Percentiles rank a stretch among this genome's conserved stretches.
Evolutionary conservation across 2,888 invertebrate genomes (phyloP).

Genomic region (Caenorhabditis auriculariae): DNA sequence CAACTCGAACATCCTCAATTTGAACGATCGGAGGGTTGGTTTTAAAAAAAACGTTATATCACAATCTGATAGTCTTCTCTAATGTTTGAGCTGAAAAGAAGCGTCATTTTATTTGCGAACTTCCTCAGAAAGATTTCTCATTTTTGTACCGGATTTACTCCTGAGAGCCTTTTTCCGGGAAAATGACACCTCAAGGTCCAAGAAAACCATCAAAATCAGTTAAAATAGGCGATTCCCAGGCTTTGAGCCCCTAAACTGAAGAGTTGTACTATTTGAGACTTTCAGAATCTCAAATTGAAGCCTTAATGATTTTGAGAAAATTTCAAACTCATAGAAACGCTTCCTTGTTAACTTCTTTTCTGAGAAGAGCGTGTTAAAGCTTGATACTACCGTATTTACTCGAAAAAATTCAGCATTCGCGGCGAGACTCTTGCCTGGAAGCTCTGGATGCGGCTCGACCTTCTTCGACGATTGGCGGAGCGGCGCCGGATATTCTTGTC

Average conservation of each 20-base stretch:
- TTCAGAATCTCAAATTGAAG: not conserved
- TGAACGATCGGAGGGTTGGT: slow-evolving; percentile 37
- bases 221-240: not conserved
- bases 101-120: not conserved
- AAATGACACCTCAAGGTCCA: too few species aligned
- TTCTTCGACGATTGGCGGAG: slow-evolving; percentile 27
- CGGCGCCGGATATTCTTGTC: slow-evolving; percentile 60
- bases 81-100: not conserved
- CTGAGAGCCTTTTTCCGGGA: not conserved
- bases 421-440: slow-evolving; percentile 39
- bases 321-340: not conserved
- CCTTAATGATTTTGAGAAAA: not conserved
- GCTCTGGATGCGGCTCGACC: slow-evolving; percentile 40
- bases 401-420: slow-evolving; percentile 28
- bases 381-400: not conserved
- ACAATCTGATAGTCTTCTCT: not conserved
- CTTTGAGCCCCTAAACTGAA: too few species aligned
- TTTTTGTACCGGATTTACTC: not conserved
- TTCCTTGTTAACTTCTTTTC: not conserved
- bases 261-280: not conserved
- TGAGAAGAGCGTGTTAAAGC: not conserved
- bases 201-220: not conserved
- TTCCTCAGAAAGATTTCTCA: too few species aligned
- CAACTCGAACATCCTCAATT: slow-evolving; percentile 50
- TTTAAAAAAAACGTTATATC: not conserved